Conservation (phyloP, 2,888 invertebrate genomes). For the Lycaena phlaeas region DNA sequence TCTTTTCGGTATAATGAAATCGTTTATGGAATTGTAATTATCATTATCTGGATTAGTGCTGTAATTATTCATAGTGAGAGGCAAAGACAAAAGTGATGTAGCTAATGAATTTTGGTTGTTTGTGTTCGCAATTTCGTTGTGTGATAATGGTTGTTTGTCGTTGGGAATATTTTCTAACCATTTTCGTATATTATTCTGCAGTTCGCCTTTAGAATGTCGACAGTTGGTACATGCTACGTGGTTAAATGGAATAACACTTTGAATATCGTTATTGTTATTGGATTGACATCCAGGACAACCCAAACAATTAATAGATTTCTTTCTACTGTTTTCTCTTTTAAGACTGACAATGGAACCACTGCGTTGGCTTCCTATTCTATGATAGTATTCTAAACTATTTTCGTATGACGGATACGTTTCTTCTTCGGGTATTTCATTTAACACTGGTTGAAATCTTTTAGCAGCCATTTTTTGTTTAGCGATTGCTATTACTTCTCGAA, state of each 20-base stretch:
- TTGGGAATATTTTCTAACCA: conserved; percentile 83
- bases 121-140: conserved; percentile 35
- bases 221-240: conserved; percentile 69
- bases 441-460: conserved; percentile 84
- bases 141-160: conserved; percentile 37
- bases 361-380: conserved; percentile 63
- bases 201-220: conserved; percentile 74
- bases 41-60: conserved; percentile 57
- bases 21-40: conserved; percentile 33
- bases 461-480: conserved; percentile 91
- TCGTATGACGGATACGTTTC: conserved; percentile 67
- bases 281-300: conserved; percentile 79
- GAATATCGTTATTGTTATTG: conserved; percentile 36
- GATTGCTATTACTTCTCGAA: conserved; percentile 90
- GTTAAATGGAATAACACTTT: conserved; percentile 56
- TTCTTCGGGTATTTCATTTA: conserved; percentile 88
- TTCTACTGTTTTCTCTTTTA: conserved; percentile 75
- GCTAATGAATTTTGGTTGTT: conserved; percentile 33
- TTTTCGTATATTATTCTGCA: conserved; percentile 81
- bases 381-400: conserved; percentile 60
- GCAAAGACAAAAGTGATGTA: conserved; percentile 49
- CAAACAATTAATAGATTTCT: conserved; percentile 65
- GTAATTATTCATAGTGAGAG: conserved; percentile 33
- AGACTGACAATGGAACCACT: conserved; percentile 71
- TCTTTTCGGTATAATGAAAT: conserved; percentile 32